phyloP scores from a whole-genome alignment of 2,797 vertebrate species.

The Ciconia nigra region DNA sequence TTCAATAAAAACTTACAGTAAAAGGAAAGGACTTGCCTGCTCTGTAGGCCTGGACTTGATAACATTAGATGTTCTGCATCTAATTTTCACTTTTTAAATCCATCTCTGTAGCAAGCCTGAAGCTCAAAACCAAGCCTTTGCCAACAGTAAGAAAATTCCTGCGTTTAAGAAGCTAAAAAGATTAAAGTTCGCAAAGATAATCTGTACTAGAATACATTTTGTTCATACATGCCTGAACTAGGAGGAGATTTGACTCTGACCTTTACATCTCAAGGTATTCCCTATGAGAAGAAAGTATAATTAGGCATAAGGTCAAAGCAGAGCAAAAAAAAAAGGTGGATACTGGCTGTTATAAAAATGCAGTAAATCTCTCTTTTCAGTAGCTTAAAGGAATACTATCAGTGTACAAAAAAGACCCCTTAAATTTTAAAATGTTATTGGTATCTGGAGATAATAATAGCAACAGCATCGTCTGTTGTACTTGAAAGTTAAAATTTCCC shows the following conservation, averaged over 20 bases:
- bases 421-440: not conserved
- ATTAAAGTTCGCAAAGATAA: not conserved
- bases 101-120: not conserved
- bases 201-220: not conserved
- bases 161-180: not conserved
- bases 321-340: not conserved
- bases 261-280: not conserved
- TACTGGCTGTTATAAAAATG: not conserved
- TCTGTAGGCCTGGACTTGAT: not conserved
- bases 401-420: not conserved
- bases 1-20: not conserved
- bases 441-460: not conserved
- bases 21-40: not conserved
- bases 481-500: not conserved
- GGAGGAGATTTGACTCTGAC: not conserved
- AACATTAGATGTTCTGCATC: not conserved
- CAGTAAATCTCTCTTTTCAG: not conserved
- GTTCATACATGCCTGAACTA: not conserved
- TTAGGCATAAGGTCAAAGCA: not conserved
- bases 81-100: not conserved
- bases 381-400: not conserved
- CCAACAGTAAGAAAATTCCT: not conserved
- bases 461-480: not conserved
- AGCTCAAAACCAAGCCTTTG: not conserved
- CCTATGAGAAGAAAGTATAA: not conserved